Conservation (phyloP, 1,140 invertebrate species). For the Brevipalpus yothersi region DNA sequence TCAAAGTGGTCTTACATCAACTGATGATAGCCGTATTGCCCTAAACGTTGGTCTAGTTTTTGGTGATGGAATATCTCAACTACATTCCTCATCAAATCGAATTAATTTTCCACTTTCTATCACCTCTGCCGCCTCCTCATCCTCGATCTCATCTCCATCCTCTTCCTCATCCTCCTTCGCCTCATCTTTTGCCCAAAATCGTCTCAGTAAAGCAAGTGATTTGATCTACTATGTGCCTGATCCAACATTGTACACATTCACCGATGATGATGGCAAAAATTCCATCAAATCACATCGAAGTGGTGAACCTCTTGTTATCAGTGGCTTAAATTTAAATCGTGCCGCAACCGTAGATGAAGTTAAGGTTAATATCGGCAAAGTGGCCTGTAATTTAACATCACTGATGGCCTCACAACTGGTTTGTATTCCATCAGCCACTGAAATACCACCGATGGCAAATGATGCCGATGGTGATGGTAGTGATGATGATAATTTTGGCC, state of each 20-base stretch:
- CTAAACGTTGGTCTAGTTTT: too few species aligned
- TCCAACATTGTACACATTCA: constrained; percentile 63
- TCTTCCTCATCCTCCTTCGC: too few species aligned
- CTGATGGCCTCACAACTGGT: constrained; percentile 61
- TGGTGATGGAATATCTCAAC: too few species aligned
- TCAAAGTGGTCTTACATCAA: too few species aligned
- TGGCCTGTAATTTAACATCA: constrained; percentile 73
- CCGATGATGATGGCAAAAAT: constrained; percentile 30
- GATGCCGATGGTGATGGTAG: constrained; percentile 45
- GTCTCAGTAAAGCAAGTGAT: neutral
- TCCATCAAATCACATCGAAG: constrained; percentile 34
- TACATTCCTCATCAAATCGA: too few species aligned
- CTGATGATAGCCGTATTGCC: too few species aligned
- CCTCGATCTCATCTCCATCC: too few species aligned
- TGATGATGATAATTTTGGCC: neutral
- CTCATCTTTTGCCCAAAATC: neutral
- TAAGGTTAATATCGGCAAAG: constrained; percentile 64
- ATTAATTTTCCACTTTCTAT: too few species aligned
- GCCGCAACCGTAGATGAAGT: constrained; percentile 61
- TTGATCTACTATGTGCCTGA: constrained; percentile 70
- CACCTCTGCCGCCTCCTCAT: too few species aligned
- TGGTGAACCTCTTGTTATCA: constrained; percentile 80
- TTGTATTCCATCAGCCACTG: constrained; percentile 47
- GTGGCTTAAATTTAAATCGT: constrained; percentile 69
- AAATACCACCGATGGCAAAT: constrained; percentile 49